A percentile compares a stretch with the other conserved stretches of the same genome.
Evolutionary conservation across 1,140 invertebrate genomes (phyloP).

Genomic region (Hermetia illucens): DNA sequence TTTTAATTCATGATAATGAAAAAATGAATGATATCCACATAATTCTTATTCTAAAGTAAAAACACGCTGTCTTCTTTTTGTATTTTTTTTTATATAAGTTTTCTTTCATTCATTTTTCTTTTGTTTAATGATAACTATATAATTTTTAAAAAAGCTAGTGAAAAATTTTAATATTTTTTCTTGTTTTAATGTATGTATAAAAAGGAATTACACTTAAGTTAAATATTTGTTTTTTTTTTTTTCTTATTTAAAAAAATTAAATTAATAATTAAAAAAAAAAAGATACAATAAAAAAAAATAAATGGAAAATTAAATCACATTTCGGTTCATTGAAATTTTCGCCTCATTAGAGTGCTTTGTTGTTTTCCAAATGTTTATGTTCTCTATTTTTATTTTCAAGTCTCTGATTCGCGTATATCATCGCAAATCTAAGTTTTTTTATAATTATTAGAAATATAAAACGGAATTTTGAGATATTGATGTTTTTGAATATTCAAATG

Average conservation of each 20-base stretch:
- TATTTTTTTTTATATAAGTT: too few relatives aligned
- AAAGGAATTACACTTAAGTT: neutral
- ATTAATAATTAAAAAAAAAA: neutral
- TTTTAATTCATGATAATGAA: too few relatives aligned
- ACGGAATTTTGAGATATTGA: neutral
- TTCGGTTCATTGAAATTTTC: neutral
- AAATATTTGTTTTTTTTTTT: constrained; percentile 1
- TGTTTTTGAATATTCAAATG: neutral
- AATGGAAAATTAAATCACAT: neutral
- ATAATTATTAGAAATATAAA: neutral
- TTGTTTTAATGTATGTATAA: neutral
- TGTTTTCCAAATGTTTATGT: neutral
- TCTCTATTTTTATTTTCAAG: neutral
- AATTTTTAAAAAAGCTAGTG: neutral
- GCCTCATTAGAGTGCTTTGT: neutral
- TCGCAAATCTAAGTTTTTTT: neutral
- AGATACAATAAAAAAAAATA: neutral
- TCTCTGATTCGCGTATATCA: neutral
- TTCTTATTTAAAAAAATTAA: neutral
- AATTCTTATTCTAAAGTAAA: too few relatives aligned
- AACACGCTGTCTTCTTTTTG: too few relatives aligned
- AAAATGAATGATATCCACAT: too few relatives aligned
- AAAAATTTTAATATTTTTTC: neutral
- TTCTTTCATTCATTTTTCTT: neutral
- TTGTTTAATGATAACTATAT: neutral